Conservation (phyloP, 2,113 vertebrate species). For the Mola mola region DNA sequence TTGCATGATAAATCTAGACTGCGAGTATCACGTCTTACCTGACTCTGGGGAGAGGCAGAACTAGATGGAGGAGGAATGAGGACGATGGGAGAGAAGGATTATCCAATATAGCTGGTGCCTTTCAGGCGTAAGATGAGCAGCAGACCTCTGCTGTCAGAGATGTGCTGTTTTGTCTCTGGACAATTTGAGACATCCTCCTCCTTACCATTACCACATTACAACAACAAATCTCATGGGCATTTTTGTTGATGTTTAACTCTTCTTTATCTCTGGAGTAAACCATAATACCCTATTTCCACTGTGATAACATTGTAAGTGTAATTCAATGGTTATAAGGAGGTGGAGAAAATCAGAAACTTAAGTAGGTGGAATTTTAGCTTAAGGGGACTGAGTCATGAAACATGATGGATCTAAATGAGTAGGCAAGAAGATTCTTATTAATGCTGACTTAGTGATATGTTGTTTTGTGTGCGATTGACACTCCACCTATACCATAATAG, state of each 20-base stretch:
- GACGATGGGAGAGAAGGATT: conserved; percentile 39
- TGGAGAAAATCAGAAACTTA: conserved; percentile 29
- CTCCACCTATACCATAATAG: not conserved
- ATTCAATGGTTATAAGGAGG: conserved; percentile 40
- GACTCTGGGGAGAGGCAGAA: conserved; percentile 48
- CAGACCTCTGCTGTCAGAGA: conserved; percentile 21
- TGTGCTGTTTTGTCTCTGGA: conserved; percentile 31
- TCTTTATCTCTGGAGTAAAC: conserved; percentile 55
- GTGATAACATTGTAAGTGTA: conserved; percentile 37
- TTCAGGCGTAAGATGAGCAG: conserved; percentile 19
- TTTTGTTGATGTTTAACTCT: conserved; percentile 42
- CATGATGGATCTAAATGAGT: no score
- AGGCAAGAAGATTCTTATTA: conserved; percentile 1
- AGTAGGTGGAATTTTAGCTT: conserved; percentile 43
- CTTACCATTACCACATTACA: conserved; percentile 16
- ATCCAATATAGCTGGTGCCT: conserved; percentile 32
- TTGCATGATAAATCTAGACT: conserved; percentile 24
- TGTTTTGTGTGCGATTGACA: conserved; percentile 1
- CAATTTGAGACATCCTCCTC: conserved; percentile 39
- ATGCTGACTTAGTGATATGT: conserved; percentile 16
- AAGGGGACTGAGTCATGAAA: conserved; percentile 27
- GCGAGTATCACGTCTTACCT: conserved; percentile 33
- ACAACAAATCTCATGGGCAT: conserved; percentile 34
- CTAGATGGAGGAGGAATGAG: conserved; percentile 46
- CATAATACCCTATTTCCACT: conserved; percentile 42